Base-by-base conservation (phyloP, 2,113 vertebrate species). In the Tonatia bakeri region DNA sequence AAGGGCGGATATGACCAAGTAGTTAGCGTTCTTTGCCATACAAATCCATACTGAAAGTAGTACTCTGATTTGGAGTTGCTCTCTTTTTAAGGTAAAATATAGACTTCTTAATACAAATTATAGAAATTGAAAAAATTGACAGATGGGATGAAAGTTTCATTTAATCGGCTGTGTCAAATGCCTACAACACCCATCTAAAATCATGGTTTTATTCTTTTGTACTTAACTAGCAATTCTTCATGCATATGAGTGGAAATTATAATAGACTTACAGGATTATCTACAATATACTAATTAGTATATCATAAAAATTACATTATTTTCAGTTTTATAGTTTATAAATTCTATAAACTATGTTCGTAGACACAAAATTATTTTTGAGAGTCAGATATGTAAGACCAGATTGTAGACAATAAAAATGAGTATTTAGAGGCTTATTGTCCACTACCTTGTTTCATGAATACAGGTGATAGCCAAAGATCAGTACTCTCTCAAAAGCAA, bases 11-110 rank as follows among this genome's bases (percentile, higher is more conserved):
- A 50, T 22, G 31, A 13, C 28, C 14, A 31, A 26, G 33, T 31
- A 38, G 24, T 22, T 31, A 72, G 52, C 40, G 31, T 43, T 64
- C 26, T 28, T 56, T 22, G 19, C 31, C 16, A 12, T 36, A 19
- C 4, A 94, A 73, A 75, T 12, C n/a, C 67, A 65, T 16, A 43
- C 0, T 20, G 61, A 83, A 43, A 10, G 59, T 4, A 4, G 80
- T 7, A 40, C 20, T 67, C n/a, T 45, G 10, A 70, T 47, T 73
- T 73, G n/a, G 13, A 67, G 64, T 28, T 33, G 43, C n/a, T 88
- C 36, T 81, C 12, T 10, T 90, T 88, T 88, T 72, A 61, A 97
- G 70, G 45, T 84, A 87, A 94, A 92, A 64, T 89, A 50, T 54
- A 91, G 91, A 67, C 43, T n/a, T 24, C 54, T 83, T 84, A 36